Evolutionary conservation across 2,888 invertebrate genomes (phyloP).

Genomic region (Beris chalybata): DNA sequence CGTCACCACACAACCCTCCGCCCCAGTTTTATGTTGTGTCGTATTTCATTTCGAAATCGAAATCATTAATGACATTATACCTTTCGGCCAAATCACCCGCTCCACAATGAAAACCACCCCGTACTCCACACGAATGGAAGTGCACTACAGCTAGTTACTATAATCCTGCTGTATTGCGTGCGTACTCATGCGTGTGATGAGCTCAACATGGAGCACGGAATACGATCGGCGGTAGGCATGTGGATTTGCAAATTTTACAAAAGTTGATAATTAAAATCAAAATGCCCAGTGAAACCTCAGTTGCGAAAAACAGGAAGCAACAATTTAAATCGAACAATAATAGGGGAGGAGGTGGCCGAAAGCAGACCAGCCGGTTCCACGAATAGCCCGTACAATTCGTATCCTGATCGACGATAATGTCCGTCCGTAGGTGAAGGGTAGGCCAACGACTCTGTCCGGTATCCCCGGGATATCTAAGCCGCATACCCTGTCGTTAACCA

Average conservation of each 20-base stretch:
- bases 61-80: conserved; percentile 18
- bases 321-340: conserved; percentile 4
- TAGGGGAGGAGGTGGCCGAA: no score
- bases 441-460: no score
- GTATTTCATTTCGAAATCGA: background rate
- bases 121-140: background rate
- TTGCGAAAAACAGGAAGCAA: conserved; percentile 13
- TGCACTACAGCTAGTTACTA: background rate
- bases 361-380: no score
- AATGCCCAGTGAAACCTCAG: conserved; percentile 20
- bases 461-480: no score
- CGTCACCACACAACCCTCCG: conserved; percentile 21
- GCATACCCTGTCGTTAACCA: no score
- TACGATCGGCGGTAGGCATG: background rate
- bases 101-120: background rate
- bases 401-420: no score
- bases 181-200: background rate
- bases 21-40: background rate
- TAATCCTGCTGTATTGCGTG: background rate
- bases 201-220: background rate
- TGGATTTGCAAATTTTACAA: background rate
- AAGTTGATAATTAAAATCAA: conserved; percentile 25
- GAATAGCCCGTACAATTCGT: no score
- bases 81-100: conserved; percentile 6
- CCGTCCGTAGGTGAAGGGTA: no score